Conservation (phyloP, 2,888 invertebrate species). For the Abrostola tripartita region DNA sequence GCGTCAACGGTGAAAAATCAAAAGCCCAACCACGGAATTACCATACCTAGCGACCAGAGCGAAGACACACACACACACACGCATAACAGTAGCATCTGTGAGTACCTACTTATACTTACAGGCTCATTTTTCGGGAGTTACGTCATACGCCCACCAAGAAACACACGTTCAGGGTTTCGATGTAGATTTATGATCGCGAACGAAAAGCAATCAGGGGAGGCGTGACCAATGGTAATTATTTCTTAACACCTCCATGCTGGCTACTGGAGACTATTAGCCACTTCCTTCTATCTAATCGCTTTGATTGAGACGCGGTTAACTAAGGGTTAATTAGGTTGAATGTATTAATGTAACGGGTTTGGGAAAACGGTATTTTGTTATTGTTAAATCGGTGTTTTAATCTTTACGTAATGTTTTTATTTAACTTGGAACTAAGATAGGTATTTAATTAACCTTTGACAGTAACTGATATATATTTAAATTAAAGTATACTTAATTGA, state of each 20-base stretch:
- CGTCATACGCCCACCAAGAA: conserved; percentile 72
- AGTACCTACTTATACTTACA: background rate
- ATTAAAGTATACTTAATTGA: no score
- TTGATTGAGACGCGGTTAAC: conserved; percentile 78
- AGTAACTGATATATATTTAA: no score
- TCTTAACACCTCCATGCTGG: conserved; percentile 84
- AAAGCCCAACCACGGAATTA: background rate
- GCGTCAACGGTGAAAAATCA: background rate
- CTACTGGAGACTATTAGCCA: conserved; percentile 81
- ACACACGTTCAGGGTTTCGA: conserved; percentile 69
- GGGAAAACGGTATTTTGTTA: conserved; percentile 14
- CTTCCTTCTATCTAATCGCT: conserved; percentile 72
- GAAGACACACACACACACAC: no score
- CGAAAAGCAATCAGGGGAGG: conserved; percentile 86
- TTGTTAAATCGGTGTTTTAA: background rate
- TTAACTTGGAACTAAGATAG: no score
- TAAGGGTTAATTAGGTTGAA: conserved; percentile 72
- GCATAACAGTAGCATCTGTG: background rate
- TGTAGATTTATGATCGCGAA: conserved; percentile 81
- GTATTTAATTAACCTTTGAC: no score
- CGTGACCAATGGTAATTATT: conserved; percentile 85
- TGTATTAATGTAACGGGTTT: conserved; percentile 59
- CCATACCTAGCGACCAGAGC: background rate
- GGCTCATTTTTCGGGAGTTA: conserved; percentile 25
- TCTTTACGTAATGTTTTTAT: background rate